phyloP scores from a whole-genome alignment of 2,113 vertebrate species.

The Eubucco bourcierii region DNA sequence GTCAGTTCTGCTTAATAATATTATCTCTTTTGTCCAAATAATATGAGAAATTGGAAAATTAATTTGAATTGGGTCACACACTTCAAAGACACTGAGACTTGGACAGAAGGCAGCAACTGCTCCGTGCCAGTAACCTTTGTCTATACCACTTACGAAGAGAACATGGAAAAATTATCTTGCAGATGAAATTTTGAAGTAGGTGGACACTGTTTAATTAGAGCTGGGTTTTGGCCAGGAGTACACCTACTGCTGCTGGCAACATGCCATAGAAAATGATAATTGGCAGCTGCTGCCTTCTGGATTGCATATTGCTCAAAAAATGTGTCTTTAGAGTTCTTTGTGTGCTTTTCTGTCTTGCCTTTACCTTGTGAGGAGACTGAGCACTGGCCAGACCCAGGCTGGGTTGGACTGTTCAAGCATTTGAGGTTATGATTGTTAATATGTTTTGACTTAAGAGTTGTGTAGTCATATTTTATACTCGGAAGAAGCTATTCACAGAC shows the following conservation, averaged over 20 bases:
- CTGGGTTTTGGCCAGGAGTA: conserved; percentile 44
- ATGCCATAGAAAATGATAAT: conserved; percentile 10
- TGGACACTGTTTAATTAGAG: conserved; percentile 49
- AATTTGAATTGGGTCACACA: background rate
- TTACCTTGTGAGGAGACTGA: background rate
- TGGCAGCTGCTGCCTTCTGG: conserved; percentile 17
- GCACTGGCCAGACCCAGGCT: background rate
- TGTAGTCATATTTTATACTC: background rate
- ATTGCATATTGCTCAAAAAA: background rate
- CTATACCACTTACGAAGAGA: background rate
- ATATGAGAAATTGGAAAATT: background rate
- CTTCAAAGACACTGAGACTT: background rate
- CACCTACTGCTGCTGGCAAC: conserved; percentile 33
- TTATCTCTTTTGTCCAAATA: background rate
- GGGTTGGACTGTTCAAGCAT: background rate
- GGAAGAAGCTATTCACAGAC: background rate
- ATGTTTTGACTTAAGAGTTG: background rate
- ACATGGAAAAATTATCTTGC: conserved; percentile 15
- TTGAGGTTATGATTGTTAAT: background rate
- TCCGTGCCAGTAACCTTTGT: background rate
- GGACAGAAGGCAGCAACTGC: background rate
- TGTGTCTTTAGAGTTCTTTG: background rate
- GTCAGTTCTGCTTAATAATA: background rate
- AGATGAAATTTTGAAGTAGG: conserved; percentile 32
- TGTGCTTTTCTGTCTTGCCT: background rate